phyloP scores from a whole-genome alignment of 2,113 vertebrate genomes.

The Mustela nigripes region DNA sequence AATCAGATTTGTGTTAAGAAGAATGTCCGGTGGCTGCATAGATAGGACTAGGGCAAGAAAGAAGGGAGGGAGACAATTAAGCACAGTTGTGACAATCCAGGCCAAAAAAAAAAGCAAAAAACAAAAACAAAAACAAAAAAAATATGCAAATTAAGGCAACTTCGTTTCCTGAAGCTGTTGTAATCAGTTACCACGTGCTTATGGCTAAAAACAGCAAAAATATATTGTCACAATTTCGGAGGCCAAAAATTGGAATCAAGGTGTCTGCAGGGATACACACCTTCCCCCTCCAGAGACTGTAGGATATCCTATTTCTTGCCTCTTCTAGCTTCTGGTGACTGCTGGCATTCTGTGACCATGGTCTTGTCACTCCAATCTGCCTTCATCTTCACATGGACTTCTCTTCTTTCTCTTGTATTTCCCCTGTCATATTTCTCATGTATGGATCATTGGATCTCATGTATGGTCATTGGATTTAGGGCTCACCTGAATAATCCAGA shows the following conservation, averaged over 20 bases:
- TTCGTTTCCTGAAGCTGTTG: not conserved
- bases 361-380: rapidly evolving
- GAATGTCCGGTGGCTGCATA: not conserved
- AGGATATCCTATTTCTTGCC: not conserved
- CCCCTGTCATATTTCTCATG: not conserved
- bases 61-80: not conserved
- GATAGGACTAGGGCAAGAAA: not conserved
- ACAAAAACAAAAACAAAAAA: not conserved
- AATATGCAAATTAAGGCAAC: not conserved
- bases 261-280: not conserved
- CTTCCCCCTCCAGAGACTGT: not conserved
- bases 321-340: not conserved
- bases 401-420: not conserved
- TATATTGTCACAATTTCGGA: not conserved
- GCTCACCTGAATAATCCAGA: slow-evolving; percentile 8
- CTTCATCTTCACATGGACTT: not conserved
- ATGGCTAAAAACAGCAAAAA: not conserved
- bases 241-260: not conserved
- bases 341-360: not conserved
- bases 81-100: not conserved
- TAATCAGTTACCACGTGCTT: not conserved
- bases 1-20: not conserved
- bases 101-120: not conserved
- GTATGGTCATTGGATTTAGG: not conserved
- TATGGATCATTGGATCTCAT: not conserved